Percentiles rank a stretch among this genome's conserved stretches.
Evolutionary conservation across 1,140 invertebrate genomes (phyloP).

Genomic region (Choristoneura fumiferana): DNA sequence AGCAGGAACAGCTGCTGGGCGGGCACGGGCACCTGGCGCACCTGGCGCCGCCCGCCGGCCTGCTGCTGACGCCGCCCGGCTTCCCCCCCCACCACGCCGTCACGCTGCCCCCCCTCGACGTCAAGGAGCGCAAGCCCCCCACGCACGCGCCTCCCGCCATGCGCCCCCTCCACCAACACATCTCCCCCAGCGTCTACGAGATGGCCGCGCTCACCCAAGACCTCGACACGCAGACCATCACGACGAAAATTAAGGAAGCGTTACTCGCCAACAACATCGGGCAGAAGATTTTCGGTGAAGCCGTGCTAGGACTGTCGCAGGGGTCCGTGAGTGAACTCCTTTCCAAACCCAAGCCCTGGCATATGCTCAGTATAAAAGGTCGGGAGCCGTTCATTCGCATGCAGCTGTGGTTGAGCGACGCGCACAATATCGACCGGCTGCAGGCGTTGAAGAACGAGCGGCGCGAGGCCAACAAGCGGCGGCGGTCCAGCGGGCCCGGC

Average conservation of each 20-base stretch:
- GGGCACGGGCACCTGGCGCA: constrained; percentile 72
- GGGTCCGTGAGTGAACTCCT: constrained; percentile 98
- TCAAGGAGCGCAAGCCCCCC: constrained; percentile 78
- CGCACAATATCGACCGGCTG: constrained; percentile 94
- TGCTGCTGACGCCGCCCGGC: constrained; percentile 82
- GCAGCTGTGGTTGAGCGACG: constrained; percentile 97
- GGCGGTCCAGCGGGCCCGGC: constrained; percentile 88
- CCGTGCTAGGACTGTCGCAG: constrained; percentile 96
- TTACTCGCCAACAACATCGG: constrained; percentile 98
- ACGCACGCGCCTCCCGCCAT: constrained; percentile 82
- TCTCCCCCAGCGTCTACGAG: constrained; percentile 94
- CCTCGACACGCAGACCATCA: constrained; percentile 97
- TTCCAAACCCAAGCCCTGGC: constrained; percentile 99
- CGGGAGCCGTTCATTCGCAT: constrained; percentile 98
- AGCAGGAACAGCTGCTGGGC: constrained; percentile 83
- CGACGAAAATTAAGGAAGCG: constrained; percentile 98
- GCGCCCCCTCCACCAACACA: constrained; percentile 86
- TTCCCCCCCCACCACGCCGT: constrained; percentile 83
- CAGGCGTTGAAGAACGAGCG: constrained; percentile 93
- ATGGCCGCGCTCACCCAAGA: constrained; percentile 98
- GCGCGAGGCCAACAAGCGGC: constrained; percentile 92
- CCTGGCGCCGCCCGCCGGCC: constrained; percentile 79
- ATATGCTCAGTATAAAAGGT: constrained; percentile 99
- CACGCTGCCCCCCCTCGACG: constrained; percentile 78
- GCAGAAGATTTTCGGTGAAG: constrained; percentile 99